Percentiles rank a stretch among this genome's conserved stretches.
phyloP scores from a whole-genome alignment of 2,888 invertebrate genomes.

The Sepiola atlantica region DNA sequence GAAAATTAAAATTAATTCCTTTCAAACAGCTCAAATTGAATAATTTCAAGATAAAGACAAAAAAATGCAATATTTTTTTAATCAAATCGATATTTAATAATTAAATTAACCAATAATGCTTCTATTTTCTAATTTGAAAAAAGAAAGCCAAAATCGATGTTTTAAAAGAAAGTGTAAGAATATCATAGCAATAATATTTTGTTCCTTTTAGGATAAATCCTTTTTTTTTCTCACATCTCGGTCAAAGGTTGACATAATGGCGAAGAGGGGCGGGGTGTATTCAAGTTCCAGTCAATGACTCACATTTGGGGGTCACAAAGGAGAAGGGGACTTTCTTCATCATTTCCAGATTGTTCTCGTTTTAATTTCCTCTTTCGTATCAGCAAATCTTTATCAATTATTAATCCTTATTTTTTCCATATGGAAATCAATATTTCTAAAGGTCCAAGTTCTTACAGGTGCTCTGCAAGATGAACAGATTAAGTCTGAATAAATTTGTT shows the following conservation, averaged over 20 bases:
- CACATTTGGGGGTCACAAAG: neutral
- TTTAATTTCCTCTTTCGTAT: neutral
- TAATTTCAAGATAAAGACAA: neutral
- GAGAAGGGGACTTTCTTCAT: neutral
- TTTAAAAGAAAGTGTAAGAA: neutral
- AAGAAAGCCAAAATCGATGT: neutral
- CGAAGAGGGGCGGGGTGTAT: no score
- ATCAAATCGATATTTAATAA: neutral
- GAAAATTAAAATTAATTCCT: neutral
- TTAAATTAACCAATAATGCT: neutral
- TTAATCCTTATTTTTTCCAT: neutral
- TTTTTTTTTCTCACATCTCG: neutral
- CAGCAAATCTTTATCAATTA: neutral
- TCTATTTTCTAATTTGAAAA: neutral
- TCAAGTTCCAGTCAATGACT: neutral
- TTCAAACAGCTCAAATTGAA: neutral
- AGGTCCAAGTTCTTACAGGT: neutral
- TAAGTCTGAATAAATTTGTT: neutral
- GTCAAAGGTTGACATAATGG: neutral
- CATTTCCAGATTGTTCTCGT: neutral
- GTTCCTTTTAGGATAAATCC: neutral
- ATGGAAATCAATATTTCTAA: neutral
- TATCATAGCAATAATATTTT: neutral
- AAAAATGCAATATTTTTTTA: slow-evolving; percentile 2
- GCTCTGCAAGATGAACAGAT: neutral